These are phyloP conservation scores for Anarsia innoxiella DNA, from an alignment of 2,888 invertebrate species.

Conservation along the genomic window DNA sequence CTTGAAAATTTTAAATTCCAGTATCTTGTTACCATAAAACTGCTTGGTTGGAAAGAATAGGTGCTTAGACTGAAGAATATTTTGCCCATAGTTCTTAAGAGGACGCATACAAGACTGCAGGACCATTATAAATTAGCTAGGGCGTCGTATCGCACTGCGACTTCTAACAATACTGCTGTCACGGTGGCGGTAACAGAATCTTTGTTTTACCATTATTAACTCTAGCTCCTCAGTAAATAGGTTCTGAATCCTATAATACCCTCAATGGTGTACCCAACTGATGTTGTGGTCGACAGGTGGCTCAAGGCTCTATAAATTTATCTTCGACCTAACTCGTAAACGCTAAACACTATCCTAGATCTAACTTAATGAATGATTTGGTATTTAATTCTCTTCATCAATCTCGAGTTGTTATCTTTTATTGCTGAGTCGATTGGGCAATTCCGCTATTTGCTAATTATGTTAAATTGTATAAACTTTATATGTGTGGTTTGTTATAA, in stretches of 20 bases:
- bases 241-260: slow-evolving; percentile 25
- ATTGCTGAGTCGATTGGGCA: too few species aligned
- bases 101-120: background rate
- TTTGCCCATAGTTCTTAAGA: too few species aligned
- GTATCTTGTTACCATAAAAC: too few species aligned
- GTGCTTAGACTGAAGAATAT: too few species aligned
- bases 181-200: slow-evolving; percentile 54
- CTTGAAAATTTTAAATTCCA: too few species aligned
- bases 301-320: slow-evolving; percentile 61
- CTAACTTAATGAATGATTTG: too few species aligned
- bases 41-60: too few species aligned
- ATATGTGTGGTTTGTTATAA: too few species aligned
- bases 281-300: slow-evolving; percentile 65
- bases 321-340: slow-evolving; percentile 43
- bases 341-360: slow-evolving; percentile 49
- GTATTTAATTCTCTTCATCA: too few species aligned
- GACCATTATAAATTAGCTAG: slow-evolving; percentile 54
- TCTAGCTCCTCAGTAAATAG: slow-evolving; percentile 25
- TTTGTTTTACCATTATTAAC: slow-evolving; percentile 22
- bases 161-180: slow-evolving; percentile 58
- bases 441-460: too few species aligned
- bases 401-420: too few species aligned
- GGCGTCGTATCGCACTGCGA: slow-evolving; percentile 43
- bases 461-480: too few species aligned
- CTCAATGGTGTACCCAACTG: slow-evolving; percentile 33